Base-by-base conservation (phyloP, 2,797 vertebrate genomes). In the Diplodus puntazzo region DNA sequence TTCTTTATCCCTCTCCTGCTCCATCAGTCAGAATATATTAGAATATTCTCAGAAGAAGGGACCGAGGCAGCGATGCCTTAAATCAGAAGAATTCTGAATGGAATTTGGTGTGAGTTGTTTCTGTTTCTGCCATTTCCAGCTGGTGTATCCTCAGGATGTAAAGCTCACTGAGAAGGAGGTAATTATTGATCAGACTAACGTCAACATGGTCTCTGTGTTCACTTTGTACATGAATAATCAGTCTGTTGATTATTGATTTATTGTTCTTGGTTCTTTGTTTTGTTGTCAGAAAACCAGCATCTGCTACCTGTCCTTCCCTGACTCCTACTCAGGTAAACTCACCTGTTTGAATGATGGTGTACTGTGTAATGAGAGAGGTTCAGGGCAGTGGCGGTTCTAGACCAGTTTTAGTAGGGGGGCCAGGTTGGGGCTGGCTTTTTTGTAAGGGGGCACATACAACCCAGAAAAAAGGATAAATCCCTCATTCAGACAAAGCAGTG, bases 131-230 rank as follows among this genome's bases (percentile, higher is more conserved):
- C 67, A 65, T 62, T 85, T 87, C 5, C 94, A 99, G 98, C 86
- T 98, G 73, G 94, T 99, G 53, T 98, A 96, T 75, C 98, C 98
- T 1, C 94, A 92, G 0, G 95, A 97, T 81, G 96, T 94, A 70
- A 95, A 92, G 53, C 96, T 99, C 13, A 97, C 97, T 0, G 98
- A 99, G 89, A 98, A 98, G 77, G 98, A 99, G 97, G 98, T 99
- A 91, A 88, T 7, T 27, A 1, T 14, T 11, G 12, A 52, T 49
- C 7, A 0, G 52, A 25, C 9, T 17, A 23, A 17, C 0, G 12
- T 53, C 14, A n/a, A 13, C 21, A 4, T 18, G 25, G 11, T n/a
- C 7, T 34, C 34, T 34, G 34, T 34, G 39, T 45, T n/a, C 1
- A 9, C 11, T 16, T 8, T 12, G 23, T 4, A 59, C 13, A 52